These are phyloP conservation scores for Hemicordylus capensis DNA, from an alignment of 2,113 vertebrate genomes.

Conservation along the genomic window DNA sequence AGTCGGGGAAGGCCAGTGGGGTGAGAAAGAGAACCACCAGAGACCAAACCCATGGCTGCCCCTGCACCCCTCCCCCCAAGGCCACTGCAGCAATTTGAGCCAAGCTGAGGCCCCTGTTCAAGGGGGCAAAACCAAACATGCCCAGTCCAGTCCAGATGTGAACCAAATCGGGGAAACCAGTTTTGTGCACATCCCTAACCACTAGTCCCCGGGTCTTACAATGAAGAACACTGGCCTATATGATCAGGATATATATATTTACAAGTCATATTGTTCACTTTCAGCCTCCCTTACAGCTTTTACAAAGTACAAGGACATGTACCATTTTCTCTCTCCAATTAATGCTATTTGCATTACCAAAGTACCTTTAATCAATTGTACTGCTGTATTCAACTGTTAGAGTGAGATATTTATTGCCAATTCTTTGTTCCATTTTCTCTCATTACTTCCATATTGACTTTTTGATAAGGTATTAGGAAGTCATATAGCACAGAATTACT, in stretches of 20 bases:
- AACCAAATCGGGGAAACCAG: too few relatives aligned
- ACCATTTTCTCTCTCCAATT: background rate
- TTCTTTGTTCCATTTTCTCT: conserved; percentile 14
- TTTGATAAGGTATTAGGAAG: conserved; percentile 10
- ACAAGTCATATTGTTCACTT: background rate
- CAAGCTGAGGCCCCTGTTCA: too few relatives aligned
- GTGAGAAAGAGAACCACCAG: too few relatives aligned
- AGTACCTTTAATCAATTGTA: background rate
- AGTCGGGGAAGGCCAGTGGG: too few relatives aligned
- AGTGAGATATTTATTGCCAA: background rate
- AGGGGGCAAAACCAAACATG: too few relatives aligned
- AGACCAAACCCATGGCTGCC: too few relatives aligned
- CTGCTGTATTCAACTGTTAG: background rate
- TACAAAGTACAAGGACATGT: background rate
- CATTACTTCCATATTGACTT: background rate
- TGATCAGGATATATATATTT: background rate
- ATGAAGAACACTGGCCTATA: background rate
- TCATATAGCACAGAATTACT: background rate
- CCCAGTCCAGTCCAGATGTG: too few relatives aligned
- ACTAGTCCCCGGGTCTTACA: background rate
- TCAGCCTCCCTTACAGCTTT: background rate
- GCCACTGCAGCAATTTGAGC: too few relatives aligned
- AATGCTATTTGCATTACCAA: background rate
- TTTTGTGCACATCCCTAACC: too few relatives aligned
- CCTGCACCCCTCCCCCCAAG: too few relatives aligned